Evolutionary conservation across 1,140 invertebrate genomes (phyloP), one percentile per base, ranked within the genome.

Genomic region (Bombus balteatus): DNA sequence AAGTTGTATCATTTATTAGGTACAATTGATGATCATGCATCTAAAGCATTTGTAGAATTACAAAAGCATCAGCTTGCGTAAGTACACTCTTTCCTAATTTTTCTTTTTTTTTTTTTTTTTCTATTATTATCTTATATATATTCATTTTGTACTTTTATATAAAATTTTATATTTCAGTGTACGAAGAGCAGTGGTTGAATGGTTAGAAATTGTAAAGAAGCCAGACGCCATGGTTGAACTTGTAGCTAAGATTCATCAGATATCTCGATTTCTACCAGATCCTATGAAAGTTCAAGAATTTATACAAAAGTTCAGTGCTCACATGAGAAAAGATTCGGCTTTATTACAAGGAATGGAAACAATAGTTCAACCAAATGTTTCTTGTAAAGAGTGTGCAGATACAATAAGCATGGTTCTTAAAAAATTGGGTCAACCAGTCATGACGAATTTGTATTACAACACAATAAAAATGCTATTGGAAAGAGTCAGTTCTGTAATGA

Each of bases 391-490:
- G 87, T 99, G 98, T 92, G 98, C 98, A 6, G 97, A 98, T 84
- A 98, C 97, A 2, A 97, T 96, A 85, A 94, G 95, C 74, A 94
- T 97, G 70, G 97, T 99, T n/a, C 95, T 99, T 15, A 99, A 99
- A 94, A 99, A 99, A 94, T 96, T 99, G 0, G 99, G 99, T 8
- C 97, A 98, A 91, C 98, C 98, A 2, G 97, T 99, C 1, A 98
- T 99, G 97, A 98, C 98, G 2, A 99, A 99, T 95, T 94, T 98
- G 47, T 98, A 99, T 93, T 99, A 99, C 94, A 99, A 98, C 92
- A 99, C 98, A 2, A 98, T 99, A 91, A 99, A 99, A 95, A 98
- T 98, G 96, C 94, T 99, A 25, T 95, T 99, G 47, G 98, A 99
- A 95, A 96, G 99, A 88, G 97, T 99, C 25, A 99, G 98, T 65